Percentiles rank a stretch among this genome's conserved stretches.
These are phyloP conservation scores for Platyscapa corneri DNA, from an alignment of 1,140 invertebrate genomes.

Conservation along the genomic window DNA sequence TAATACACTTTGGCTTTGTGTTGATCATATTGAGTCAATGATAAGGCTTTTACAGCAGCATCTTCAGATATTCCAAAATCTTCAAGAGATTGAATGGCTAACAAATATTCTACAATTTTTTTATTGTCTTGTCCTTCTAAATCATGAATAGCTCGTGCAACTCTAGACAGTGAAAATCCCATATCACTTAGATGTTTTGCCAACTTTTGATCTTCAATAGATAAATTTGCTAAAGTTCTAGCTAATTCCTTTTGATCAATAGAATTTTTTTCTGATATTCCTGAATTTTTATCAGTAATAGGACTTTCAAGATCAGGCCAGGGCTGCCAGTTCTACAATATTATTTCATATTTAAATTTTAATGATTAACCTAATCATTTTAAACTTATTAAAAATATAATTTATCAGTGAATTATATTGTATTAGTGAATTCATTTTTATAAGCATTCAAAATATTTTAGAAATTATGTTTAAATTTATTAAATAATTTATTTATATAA, in stretches of 20 bases:
- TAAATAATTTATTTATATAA: constrained; percentile 7
- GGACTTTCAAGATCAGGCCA: constrained; percentile 67
- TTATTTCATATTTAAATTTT: too few relatives aligned
- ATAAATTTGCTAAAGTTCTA: constrained; percentile 61
- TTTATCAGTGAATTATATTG: neutral
- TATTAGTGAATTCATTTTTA: neutral
- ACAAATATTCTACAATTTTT: constrained; percentile 79
- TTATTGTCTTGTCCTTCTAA: constrained; percentile 86
- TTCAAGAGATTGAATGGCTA: constrained; percentile 76
- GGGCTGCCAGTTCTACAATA: constrained; percentile 68
- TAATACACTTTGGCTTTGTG: constrained; percentile 75
- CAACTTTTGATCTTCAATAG: constrained; percentile 78
- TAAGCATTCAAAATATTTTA: neutral
- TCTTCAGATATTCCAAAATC: constrained; percentile 82
- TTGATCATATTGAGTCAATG: constrained; percentile 72
- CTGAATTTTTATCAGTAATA: constrained; percentile 53
- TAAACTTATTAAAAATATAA: neutral
- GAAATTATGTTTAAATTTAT: neutral
- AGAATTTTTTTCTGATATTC: constrained; percentile 41
- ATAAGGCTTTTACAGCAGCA: constrained; percentile 75
- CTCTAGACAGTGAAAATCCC: constrained; percentile 88
- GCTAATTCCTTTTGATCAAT: constrained; percentile 55
- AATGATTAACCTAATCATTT: too few relatives aligned
- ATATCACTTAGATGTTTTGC: constrained; percentile 85
- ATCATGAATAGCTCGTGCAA: constrained; percentile 82